These are phyloP conservation scores for Acrobasis suavella DNA, from an alignment of 2,888 invertebrate species.

Conservation along the genomic window DNA sequence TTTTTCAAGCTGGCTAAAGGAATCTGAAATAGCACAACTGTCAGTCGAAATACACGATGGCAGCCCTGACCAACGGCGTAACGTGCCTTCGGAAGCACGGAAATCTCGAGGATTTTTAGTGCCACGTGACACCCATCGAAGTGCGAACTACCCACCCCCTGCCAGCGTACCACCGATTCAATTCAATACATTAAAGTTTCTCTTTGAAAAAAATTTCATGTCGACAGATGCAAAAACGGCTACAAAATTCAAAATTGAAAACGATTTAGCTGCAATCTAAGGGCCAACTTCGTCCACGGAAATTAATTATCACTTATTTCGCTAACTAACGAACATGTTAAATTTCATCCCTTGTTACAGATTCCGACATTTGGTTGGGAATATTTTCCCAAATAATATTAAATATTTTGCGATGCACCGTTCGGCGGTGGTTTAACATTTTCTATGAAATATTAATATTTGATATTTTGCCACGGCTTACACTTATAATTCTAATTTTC, in stretches of 20 bases:
- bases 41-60: too few species aligned
- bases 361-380: slow-evolving; percentile 3
- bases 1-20: too few species aligned
- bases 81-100: too few species aligned
- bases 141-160: too few species aligned
- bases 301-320: slow-evolving; percentile 32
- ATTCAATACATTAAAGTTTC: too few species aligned
- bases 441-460: slow-evolving; percentile 17
- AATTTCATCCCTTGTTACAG: slow-evolving; percentile 26
- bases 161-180: too few species aligned
- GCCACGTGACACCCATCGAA: too few species aligned
- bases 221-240: neutral
- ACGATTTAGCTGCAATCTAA: neutral
- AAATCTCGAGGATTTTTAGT: too few species aligned
- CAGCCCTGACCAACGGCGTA: too few species aligned
- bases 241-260: neutral
- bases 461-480: slow-evolving; percentile 9
- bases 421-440: slow-evolving; percentile 6
- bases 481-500: slow-evolving; percentile 11
- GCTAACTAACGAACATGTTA: slow-evolving; percentile 33
- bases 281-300: slow-evolving; percentile 8
- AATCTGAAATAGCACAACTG: too few species aligned
- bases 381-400: slow-evolving; percentile 13
- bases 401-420: slow-evolving; percentile 1
- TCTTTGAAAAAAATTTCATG: too few species aligned